phyloP scores from a whole-genome alignment of 2,888 invertebrate species.

The Siphonodentalium dalli region DNA sequence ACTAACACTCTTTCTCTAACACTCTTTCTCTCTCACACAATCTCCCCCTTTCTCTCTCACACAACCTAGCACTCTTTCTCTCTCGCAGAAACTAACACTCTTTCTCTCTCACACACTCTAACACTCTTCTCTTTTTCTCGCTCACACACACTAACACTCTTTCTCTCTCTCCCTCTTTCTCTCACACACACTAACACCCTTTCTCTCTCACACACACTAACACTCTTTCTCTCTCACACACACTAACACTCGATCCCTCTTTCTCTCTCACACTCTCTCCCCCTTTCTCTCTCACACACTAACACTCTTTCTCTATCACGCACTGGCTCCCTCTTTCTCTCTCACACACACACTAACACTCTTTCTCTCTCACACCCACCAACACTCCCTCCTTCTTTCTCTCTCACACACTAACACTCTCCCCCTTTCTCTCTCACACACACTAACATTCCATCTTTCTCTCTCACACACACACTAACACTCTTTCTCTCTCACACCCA shows the following conservation, averaged over 20 bases:
- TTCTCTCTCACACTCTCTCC: slow-evolving; percentile 1
- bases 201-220: too few species aligned
- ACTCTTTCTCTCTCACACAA: slow-evolving; percentile 1
- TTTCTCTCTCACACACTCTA: background rate
- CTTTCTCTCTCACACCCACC: slow-evolving; percentile 6
- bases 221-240: too few species aligned
- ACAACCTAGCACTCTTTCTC: background rate
- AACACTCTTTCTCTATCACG: background rate
- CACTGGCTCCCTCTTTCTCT: background rate
- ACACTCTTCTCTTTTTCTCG: background rate
- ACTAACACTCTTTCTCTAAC: background rate
- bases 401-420: background rate
- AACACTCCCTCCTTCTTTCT: slow-evolving; percentile 8
- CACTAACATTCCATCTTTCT: slow-evolving; percentile 10
- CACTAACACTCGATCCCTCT: slow-evolving; percentile 1
- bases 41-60: background rate
- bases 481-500: background rate
- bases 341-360: slow-evolving; percentile 1
- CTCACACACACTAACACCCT: too few species aligned
- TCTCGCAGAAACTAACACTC: background rate
- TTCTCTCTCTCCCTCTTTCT: background rate
- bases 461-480: slow-evolving; percentile 1
- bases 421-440: slow-evolving; percentile 4
- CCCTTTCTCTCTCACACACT: background rate
- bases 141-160: slow-evolving; percentile 3